Percentiles rank a stretch among this genome's conserved stretches.
Evolutionary conservation across 2,113 vertebrate genomes (phyloP).

Genomic region (Epinephelus fuscoguttatus): DNA sequence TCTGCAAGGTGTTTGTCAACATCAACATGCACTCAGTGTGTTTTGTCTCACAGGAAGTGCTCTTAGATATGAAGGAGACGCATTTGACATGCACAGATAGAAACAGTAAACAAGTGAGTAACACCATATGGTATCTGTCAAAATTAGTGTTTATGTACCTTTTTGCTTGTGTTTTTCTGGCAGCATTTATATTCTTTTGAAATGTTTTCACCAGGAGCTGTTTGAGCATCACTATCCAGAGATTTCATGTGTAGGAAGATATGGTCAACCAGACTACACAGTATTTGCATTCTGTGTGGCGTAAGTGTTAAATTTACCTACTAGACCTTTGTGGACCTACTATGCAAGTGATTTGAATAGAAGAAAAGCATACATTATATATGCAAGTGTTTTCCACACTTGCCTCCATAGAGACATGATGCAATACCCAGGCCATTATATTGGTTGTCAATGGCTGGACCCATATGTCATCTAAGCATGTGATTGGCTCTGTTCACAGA

Average conservation of each 20-base stretch:
- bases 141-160: background rate
- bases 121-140: too few relatives aligned
- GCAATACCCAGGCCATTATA: background rate
- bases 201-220: slow-evolving; percentile 77
- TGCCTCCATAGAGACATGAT: slow-evolving; percentile 1
- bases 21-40: background rate
- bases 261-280: slow-evolving; percentile 69
- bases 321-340: too few relatives aligned
- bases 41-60: slow-evolving; percentile 79
- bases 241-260: slow-evolving; percentile 89
- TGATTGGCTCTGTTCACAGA: slow-evolving; percentile 82
- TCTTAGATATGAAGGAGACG: slow-evolving; percentile 89
- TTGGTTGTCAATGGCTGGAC: slow-evolving; percentile 48
- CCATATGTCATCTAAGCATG: slow-evolving; percentile 17
- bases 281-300: slow-evolving; percentile 87
- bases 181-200: background rate
- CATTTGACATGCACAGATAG: slow-evolving; percentile 86
- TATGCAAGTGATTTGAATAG: too few relatives aligned
- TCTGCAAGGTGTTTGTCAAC: background rate
- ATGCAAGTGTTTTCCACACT: too few relatives aligned
- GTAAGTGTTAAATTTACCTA: slow-evolving; percentile 73
- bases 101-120: slow-evolving; percentile 80
- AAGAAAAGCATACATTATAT: too few relatives aligned
- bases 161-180: background rate
- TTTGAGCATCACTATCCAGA: slow-evolving; percentile 86